A percentile compares a stretch with the other conserved stretches of the same genome.
phyloP scores from a whole-genome alignment of 1,140 invertebrate genomes.

The Steinernema khuongi region DNA sequence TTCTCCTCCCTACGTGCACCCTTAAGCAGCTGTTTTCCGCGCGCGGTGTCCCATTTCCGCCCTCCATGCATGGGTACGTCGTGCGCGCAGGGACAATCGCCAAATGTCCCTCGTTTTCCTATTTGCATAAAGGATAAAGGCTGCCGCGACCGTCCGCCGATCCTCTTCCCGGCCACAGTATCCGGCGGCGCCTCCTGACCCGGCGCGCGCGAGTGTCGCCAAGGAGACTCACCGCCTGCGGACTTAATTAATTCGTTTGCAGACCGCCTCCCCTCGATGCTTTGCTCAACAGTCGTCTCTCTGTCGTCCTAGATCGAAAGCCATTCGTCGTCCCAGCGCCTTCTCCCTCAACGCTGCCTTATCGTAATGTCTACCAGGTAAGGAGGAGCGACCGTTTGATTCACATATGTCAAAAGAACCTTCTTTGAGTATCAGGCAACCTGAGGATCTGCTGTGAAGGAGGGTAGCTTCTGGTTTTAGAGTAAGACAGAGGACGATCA shows the following conservation, averaged over 20 bases:
- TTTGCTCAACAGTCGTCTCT: not conserved
- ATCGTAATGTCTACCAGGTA: not conserved
- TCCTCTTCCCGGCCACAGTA: not conserved
- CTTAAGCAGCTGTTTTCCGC: constrained; percentile 16
- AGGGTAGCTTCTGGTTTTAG: no score
- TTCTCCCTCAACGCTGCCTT: not conserved
- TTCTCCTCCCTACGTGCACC: not conserved
- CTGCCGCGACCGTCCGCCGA: not conserved
- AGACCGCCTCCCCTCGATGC: not conserved
- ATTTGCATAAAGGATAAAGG: constrained; percentile 13
- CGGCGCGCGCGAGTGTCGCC: not conserved
- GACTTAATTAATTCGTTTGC: not conserved
- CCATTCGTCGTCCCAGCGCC: not conserved
- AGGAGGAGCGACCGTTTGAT: not conserved
- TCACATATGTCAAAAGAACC: not conserved
- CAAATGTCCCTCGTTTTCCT: constrained; percentile 9
- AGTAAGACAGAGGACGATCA: no score
- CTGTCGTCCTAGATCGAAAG: not conserved
- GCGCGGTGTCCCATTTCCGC: constrained; percentile 13
- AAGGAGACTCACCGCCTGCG: not conserved
- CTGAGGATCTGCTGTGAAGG: no score
- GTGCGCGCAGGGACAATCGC: not conserved
- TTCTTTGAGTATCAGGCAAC: no score
- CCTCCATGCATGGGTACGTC: not conserved
- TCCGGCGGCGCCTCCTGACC: no score